Evolutionary conservation across 2,888 invertebrate genomes (phyloP), one percentile per base, ranked within the genome.

Genomic region (Phengaris alcon): DNA sequence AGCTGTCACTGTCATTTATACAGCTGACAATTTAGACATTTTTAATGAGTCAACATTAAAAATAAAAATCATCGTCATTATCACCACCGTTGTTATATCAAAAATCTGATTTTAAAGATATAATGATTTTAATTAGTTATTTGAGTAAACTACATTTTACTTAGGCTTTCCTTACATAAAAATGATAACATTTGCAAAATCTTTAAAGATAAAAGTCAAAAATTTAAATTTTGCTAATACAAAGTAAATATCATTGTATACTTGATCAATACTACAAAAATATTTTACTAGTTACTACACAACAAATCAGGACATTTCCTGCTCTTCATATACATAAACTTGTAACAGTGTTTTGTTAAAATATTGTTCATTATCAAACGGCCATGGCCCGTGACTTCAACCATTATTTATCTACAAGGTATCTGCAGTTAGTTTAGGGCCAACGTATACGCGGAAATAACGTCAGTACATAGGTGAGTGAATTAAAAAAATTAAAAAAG

Each of bases 391-490:
- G 35, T 54, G 72, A 72, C 72, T 35, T 35, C 15, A 48, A 51
- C 10, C 15, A 70, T 51, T 46, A 48, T 70, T 48, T 70, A 70
- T 70, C 52, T 72, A 54, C 51, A 52, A 54, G 52, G 51, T 52
- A 52, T 68, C 13, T 10, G 35, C 51, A 35, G 72, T 54, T 52
- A 72, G 72, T 72, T 15, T 72, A 52, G 3, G 54, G 52, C 52
- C 35, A 52, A 35, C 72, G 12, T 35, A 72, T 72, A 54, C 22
- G 52, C 72, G 54, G 72, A 52, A 72, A 54, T 72, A 72, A 72
- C 72, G 72, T 72, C 15, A 15, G 15, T 22, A 22, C 6, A 22
- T 48, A 15, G 54, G 57, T 57, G n/a, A 57, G 54, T 72, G 48
- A 51, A 22, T 12, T 15, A 51, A n/a, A 70, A 70, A 3, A 10